Base-by-base conservation (phyloP, 2,888 invertebrate species). In the Oscheius sp. region DNA sequence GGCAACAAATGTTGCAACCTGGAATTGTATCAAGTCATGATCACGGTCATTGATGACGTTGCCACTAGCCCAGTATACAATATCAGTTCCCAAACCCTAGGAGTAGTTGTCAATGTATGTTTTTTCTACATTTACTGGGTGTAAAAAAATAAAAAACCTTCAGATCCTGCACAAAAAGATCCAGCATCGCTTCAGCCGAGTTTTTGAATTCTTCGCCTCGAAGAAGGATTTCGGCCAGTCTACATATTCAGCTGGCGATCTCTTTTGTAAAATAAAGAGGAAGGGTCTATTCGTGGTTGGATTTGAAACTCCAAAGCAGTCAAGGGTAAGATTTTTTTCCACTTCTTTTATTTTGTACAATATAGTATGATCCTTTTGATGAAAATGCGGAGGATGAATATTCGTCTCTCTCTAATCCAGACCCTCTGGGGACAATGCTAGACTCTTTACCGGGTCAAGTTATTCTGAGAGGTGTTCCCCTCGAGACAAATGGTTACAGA, bases 391-490 rank as follows among this genome's bases (percentile, higher is more conserved):
- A 80, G 52, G 63, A 27, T n/a, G 29, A 74, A n/a, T 56, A 77
- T 9, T 72, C 74, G 1, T 58, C 69, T 7, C 58, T 74, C 21
- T 76, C 77, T 0, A 52, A 73, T 23, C 29, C 49, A 12, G 80
- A 80, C 18, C 80, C 78, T 3, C 58, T 80, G 7, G 80, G 80
- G 7, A 69, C 80, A 0, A 27, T 63, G 5, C 46, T 61, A 25
- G 74, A 59, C 9, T 58, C 23, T 49, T 73, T 80, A n/a, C 64
- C 75, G 0, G 71, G 75, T 9, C 61, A 71, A 29, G 25, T 23
- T 18, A 7, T 46, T 41, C 13, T 29, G 0, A 49, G 5, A 7
- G 52, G 29, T 13, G 52, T 66, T 16, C 49, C 49, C 23, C 43
- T 78, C 0, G 78, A 80, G 52, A 45, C 41, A 0, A 69, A 29